A percentile compares a stretch with the other conserved stretches of the same genome.
These are phyloP conservation scores for Eupeodes luniger DNA, from an alignment of 2,888 invertebrate genomes.

Conservation along the genomic window DNA sequence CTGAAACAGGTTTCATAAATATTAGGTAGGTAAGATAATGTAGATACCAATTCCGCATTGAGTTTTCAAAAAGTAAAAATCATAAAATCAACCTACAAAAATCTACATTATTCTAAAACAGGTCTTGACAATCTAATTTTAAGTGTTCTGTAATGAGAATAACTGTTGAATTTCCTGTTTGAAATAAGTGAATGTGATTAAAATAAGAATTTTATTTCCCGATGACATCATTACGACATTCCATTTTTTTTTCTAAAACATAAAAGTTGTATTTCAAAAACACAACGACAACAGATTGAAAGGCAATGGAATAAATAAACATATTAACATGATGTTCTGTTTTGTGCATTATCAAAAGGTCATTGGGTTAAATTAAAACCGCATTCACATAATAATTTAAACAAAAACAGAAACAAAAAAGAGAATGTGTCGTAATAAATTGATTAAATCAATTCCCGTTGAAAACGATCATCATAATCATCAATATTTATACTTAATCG, in stretches of 20 bases:
- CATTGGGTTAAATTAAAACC: conserved; percentile 39
- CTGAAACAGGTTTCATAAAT: too few species aligned
- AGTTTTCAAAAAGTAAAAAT: neutral
- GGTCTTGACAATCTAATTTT: neutral
- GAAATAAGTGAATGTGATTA: neutral
- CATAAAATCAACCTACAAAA: neutral
- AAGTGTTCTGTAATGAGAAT: neutral
- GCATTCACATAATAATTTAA: conserved; percentile 21
- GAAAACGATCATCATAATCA: conserved; percentile 14
- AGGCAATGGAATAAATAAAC: conserved; percentile 1
- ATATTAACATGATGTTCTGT: neutral
- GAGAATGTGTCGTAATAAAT: conserved; percentile 33
- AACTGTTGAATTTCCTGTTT: conserved; percentile 29
- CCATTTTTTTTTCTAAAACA: neutral
- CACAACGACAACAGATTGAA: conserved; percentile 1
- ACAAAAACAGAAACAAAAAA: neutral
- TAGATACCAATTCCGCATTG: too few species aligned
- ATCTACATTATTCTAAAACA: neutral
- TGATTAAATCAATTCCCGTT: conserved; percentile 39
- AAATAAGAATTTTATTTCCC: neutral
- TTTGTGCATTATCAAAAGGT: conserved; percentile 32
- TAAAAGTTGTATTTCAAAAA: conserved; percentile 1
- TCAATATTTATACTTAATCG: conserved; percentile 19
- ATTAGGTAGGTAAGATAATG: too few species aligned
- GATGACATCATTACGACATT: conserved; percentile 32